Base-by-base conservation (phyloP, 2,888 invertebrate species). In the Napeogenes sylphis region DNA sequence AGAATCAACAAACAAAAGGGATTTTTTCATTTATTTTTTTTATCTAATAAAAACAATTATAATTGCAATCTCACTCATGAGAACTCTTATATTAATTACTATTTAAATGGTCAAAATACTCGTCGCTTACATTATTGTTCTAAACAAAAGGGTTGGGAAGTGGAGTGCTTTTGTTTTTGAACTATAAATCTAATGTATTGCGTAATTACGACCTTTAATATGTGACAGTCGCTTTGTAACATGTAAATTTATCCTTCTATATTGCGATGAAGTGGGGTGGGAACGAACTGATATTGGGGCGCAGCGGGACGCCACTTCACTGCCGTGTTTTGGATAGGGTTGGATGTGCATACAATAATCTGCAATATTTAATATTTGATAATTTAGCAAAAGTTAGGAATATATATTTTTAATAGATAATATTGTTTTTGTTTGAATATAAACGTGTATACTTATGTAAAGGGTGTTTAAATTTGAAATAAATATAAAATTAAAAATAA, bases 21-120 rank as follows among this genome's bases (percentile, higher is more conserved):
- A 79, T 76, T 78, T 81, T 76, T 79, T 67, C 70, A 76, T 82
- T 78, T 70, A 78, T 78, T 82, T 78, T 80, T 71, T 65, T 63
- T 64, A 65, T 69, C 69, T 67, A 66, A 76, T 64, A 75, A 73
- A 78, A 75, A 71, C 69, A 61, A 70, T 84, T 84, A 84, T 87
- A 87, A 86, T 87, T 87, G 84, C 75, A 70, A 65, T 70, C 75
- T 79, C 84, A 85, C 70, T 66, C 85, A 89, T 85, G 88, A 83
- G 87, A 89, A 87, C 84, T 81, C 79, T 77, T 76, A 78, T 85
- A 83, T 87, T 88, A 90, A 90, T 90, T 89, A 89, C 82, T 82
- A 82, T 73, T 73, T 84, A 88, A 89, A 90, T 86, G 89, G 87
- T 85, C 83, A 78, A 69, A 74, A 79, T 78, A 75, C 78, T 82